Evolutionary conservation across 2,888 invertebrate genomes (phyloP).

Genomic region (Lasioglossum zephyrum): DNA sequence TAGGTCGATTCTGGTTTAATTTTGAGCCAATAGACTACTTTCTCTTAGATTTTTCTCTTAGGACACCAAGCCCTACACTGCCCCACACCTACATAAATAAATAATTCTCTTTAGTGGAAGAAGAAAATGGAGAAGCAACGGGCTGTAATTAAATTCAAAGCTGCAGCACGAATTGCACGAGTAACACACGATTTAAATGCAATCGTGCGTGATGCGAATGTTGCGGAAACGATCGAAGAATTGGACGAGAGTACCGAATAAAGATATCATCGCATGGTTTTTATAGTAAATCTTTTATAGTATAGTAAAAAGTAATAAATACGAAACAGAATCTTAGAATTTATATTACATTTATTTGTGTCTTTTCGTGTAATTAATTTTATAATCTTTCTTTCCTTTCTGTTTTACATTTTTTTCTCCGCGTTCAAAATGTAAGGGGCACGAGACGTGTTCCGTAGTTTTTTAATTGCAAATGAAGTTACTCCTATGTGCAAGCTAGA

Average conservation of each 20-base stretch:
- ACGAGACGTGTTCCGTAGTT: conserved; percentile 64
- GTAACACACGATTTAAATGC: conserved; percentile 79
- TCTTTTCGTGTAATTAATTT: conserved; percentile 80
- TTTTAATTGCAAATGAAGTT: conserved; percentile 44
- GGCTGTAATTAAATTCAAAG: conserved; percentile 89
- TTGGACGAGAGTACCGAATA: conserved; percentile 65
- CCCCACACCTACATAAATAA: background rate
- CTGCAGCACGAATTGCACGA: conserved; percentile 87
- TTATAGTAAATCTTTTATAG: conserved; percentile 15
- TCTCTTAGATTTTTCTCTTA: background rate
- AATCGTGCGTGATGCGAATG: conserved; percentile 67
- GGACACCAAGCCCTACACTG: no score
- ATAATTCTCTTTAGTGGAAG: conserved; percentile 87
- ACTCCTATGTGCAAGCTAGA: conserved; percentile 39
- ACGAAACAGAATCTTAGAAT: conserved; percentile 75
- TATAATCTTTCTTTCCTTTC: conserved; percentile 67
- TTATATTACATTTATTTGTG: conserved; percentile 84
- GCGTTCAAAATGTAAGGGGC: conserved; percentile 62
- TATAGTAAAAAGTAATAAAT: conserved; percentile 30
- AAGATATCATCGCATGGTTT: conserved; percentile 17
- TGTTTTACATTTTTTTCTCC: conserved; percentile 55
- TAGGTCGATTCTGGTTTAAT: conserved; percentile 3
- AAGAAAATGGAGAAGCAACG: conserved; percentile 88
- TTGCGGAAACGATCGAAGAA: conserved; percentile 61
- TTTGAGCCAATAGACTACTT: background rate